A percentile compares a stretch with the other conserved stretches of the same genome.
Evolutionary conservation across 2,888 invertebrate genomes (phyloP).

Genomic region (Tipula confusa): DNA sequence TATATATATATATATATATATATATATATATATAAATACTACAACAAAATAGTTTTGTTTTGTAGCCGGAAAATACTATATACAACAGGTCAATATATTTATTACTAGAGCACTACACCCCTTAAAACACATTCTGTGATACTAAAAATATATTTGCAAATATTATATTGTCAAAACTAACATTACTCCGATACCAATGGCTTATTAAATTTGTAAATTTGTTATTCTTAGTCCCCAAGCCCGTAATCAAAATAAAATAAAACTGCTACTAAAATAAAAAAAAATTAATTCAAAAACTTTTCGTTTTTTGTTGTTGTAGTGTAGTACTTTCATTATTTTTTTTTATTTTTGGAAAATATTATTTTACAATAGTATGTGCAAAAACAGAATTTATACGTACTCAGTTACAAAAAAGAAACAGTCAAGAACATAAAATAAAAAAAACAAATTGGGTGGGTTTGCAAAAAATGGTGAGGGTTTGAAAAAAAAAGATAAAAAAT

Average conservation of each 20-base stretch:
- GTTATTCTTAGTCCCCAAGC: not conserved
- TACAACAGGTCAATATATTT: not conserved
- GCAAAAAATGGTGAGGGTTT: not conserved
- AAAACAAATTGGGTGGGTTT: constrained; percentile 15
- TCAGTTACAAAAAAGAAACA: not conserved
- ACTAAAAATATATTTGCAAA: not conserved
- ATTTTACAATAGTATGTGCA: not conserved
- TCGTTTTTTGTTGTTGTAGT: too few relatives aligned
- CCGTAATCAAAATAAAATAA: constrained; percentile 9
- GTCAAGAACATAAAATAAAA: not conserved
- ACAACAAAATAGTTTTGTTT: not conserved
- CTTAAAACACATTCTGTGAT: not conserved
- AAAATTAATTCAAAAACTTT: not conserved
- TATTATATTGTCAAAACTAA: not conserved
- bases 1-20: too few relatives aligned
- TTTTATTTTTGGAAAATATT: not conserved
- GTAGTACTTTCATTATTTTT: not conserved
- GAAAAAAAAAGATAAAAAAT: not conserved
- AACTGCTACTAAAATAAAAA: not conserved
- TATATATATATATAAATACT: too few relatives aligned
- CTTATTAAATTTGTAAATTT: not conserved
- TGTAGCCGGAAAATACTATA: not conserved
- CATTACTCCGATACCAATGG: not conserved
- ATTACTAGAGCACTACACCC: not conserved
- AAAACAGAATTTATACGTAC: not conserved